Conservation (phyloP, 2,888 invertebrate species). For the Molanna angustata region DNA sequence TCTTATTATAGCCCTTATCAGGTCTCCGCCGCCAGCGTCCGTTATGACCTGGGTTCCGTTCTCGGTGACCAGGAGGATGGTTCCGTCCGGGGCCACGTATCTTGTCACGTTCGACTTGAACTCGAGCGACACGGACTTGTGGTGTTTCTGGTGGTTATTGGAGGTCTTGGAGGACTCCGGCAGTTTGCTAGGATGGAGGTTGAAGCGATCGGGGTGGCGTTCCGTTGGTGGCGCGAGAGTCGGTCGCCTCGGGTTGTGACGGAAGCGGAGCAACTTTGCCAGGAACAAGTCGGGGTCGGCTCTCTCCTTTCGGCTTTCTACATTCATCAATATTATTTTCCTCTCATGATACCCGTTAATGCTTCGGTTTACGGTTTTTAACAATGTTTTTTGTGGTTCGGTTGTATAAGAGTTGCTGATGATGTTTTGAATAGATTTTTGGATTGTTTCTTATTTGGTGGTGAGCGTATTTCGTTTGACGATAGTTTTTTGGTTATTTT, state of each 20-base stretch:
- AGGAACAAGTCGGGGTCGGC: slow-evolving; percentile 29
- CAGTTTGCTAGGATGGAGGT: slow-evolving; percentile 32
- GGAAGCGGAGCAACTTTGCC: slow-evolving; percentile 23
- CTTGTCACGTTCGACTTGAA: slow-evolving; percentile 52
- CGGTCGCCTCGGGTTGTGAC: slow-evolving; percentile 25
- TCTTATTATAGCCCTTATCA: slow-evolving; percentile 55
- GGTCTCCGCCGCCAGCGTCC: slow-evolving; percentile 53
- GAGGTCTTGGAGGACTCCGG: slow-evolving; percentile 20
- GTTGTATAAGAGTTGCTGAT: too few species aligned
- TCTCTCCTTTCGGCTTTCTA: slow-evolving; percentile 17
- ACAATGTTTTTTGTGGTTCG: too few species aligned
- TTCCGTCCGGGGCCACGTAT: slow-evolving; percentile 60
- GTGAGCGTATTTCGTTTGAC: too few species aligned
- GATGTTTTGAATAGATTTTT: too few species aligned
- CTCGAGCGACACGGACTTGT: slow-evolving; percentile 42
- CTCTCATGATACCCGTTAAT: too few species aligned
- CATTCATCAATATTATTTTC: too few species aligned
- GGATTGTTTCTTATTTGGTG: too few species aligned
- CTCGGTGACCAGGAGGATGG: slow-evolving; percentile 62
- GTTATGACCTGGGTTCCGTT: slow-evolving; percentile 61
- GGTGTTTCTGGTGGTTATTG: slow-evolving; percentile 35
- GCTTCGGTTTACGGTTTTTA: too few species aligned
- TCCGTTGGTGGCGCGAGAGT: slow-evolving; percentile 23
- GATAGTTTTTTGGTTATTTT: too few species aligned
- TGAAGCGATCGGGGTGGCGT: slow-evolving; percentile 31